These are phyloP conservation scores for Toxotes lorentzi DNA, from an alignment of 2,797 vertebrate species.

Conservation along the genomic window DNA sequence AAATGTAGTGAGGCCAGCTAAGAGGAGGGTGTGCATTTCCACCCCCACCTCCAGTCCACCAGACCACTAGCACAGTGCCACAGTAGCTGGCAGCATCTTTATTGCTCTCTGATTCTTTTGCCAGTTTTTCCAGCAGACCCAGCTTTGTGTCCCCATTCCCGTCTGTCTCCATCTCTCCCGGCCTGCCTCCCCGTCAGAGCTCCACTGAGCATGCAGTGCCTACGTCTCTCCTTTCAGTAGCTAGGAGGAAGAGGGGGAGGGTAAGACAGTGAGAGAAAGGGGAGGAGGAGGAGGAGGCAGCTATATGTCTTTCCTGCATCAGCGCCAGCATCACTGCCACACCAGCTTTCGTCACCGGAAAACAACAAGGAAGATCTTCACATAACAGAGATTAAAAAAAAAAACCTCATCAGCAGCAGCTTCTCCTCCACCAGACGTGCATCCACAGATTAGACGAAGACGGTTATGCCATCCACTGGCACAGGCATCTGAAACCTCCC, in stretches of 20 bases:
- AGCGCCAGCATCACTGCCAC: constrained; percentile 72
- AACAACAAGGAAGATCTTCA: constrained; percentile 48
- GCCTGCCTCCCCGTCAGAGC: constrained; percentile 73
- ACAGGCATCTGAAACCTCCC: constrained; percentile 17
- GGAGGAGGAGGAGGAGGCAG: constrained; percentile 71
- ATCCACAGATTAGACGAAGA: constrained; percentile 32
- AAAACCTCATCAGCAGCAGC: constrained; percentile 24
- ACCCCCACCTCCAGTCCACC: not conserved
- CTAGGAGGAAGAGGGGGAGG: constrained; percentile 58
- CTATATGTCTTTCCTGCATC: constrained; percentile 82
- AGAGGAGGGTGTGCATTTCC: not conserved
- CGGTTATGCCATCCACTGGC: not conserved
- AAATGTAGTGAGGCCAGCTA: constrained; percentile 51
- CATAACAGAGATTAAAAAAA: constrained; percentile 40
- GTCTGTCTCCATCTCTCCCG: constrained; percentile 20
- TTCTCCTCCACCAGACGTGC: constrained; percentile 8
- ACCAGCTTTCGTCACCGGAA: constrained; percentile 74
- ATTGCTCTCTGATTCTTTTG: constrained; percentile 21
- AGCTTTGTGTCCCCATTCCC: constrained; percentile 28
- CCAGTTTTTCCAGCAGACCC: not conserved
- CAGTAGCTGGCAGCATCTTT: constrained; percentile 13
- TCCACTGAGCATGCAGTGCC: constrained; percentile 84
- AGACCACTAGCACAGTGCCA: not conserved
- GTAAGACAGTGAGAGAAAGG: constrained; percentile 61
- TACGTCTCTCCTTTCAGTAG: constrained; percentile 86